Evolutionary conservation across 2,888 invertebrate species (phyloP), one percentile per base, ranked within the genome.

Genomic region (Enchytraeus crypticus): DNA sequence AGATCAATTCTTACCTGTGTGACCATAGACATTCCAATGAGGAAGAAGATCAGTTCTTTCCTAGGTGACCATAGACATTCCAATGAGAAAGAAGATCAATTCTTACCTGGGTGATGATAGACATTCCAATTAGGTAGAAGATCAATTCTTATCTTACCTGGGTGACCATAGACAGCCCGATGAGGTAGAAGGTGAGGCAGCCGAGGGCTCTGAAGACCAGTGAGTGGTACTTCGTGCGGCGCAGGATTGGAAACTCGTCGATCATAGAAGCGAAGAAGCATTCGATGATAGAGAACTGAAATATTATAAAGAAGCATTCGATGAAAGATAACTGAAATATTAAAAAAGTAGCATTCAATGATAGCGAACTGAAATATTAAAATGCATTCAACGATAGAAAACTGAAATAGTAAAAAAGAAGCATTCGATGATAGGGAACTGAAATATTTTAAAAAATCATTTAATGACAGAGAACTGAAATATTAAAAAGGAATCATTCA

Each of bases 261-360:
- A 73, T 70, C 33, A 77, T 66, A 11, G 77, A 74, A 54, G 73
- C 72, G 59, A 77, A 69, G 4, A 77, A 72, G 54, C 75, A 72
- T 63, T 79, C 79, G 11, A 76, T 73, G 45, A 75, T 75, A 14
- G 77, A 78, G 63, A 79, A 78, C 75, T 78, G 71, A 0, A 53
- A 30, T 8, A 54, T 2, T 18, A 54, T 18, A 26, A 11, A 38
- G 1, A 54, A 34, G 8, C 3, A n/a, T 32, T 30, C 3, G 8
- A 27, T 53, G n/a, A n/a, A n/a, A n/a, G n/a, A n/a, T n/a, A 3
- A 4, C 53, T 53, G 18, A 14, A 18, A 26, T 53, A 18, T 53
- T 29, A n/a, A 53, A 8, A 29, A 18, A 4, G n/a, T 53, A 11
- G 29, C 30, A 18, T 53, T 2, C 3, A 2, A 49, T 26, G 27